Evolutionary conservation across 2,888 invertebrate genomes (phyloP).

Genomic region (Tortricodes alternella): DNA sequence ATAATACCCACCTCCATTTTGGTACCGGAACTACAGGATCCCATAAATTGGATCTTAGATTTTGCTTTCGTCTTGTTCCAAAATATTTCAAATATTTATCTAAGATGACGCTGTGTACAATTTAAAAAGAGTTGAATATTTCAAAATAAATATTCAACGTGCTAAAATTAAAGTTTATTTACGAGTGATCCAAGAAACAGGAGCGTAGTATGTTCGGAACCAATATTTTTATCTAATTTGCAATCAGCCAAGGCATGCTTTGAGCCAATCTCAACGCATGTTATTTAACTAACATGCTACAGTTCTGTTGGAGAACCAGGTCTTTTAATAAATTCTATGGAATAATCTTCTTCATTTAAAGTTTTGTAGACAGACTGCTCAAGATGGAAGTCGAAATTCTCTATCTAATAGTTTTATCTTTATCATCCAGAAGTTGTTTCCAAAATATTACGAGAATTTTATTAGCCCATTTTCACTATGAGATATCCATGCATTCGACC

Average conservation of each 20-base stretch:
- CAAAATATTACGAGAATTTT: no score
- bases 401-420: constrained; percentile 15
- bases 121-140: no score
- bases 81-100: neutral
- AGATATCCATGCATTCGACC: constrained; percentile 6
- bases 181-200: constrained; percentile 1
- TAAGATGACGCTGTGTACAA: no score
- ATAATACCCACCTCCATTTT: neutral
- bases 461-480: no score
- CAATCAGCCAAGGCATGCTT: constrained; percentile 33
- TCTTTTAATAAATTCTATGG: constrained; percentile 12
- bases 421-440: neutral
- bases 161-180: neutral
- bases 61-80: neutral
- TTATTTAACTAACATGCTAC: constrained; percentile 26
- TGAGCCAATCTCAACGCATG: constrained; percentile 36
- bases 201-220: neutral
- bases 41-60: constrained; percentile 2
- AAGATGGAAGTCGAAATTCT: constrained; percentile 19
- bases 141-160: neutral
- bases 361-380: constrained; percentile 5
- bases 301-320: neutral
- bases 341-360: constrained; percentile 5
- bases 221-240: constrained; percentile 7
- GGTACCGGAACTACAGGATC: neutral